These are phyloP conservation scores for Grammomys surdaster DNA, from an alignment of 2,113 vertebrate genomes.

Conservation along the genomic window DNA sequence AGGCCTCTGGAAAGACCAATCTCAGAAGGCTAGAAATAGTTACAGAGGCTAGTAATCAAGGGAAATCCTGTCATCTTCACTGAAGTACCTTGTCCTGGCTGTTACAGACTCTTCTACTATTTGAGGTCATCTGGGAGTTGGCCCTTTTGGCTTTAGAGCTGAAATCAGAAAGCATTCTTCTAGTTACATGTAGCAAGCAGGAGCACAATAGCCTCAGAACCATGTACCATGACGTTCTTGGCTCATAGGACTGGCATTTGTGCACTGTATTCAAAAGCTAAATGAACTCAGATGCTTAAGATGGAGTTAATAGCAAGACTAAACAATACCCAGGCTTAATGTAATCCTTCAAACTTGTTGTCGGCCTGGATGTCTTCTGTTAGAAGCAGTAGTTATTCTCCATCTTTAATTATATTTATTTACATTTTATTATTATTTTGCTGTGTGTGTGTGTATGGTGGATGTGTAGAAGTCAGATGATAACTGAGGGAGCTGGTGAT, in stretches of 20 bases:
- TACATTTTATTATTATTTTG: background rate
- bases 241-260: background rate
- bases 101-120: conserved; percentile 34
- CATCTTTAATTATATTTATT: background rate
- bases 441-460: background rate
- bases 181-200: background rate
- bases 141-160: background rate
- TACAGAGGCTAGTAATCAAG: conserved; percentile 28
- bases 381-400: conserved; percentile 9
- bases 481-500: background rate
- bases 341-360: background rate
- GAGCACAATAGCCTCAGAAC: background rate
- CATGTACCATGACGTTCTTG: background rate
- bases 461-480: background rate
- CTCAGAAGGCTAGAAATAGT: conserved; percentile 11
- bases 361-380: background rate
- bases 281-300: conserved; percentile 25
- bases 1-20: background rate
- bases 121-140: conserved; percentile 30
- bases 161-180: conserved; percentile 60
- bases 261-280: background rate
- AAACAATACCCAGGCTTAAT: conserved; percentile 26
- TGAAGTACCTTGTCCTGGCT: background rate
- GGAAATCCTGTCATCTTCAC: conserved; percentile 3
- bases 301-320: conserved; percentile 9